Evolutionary conservation across 2,113 vertebrate species (phyloP).

Genomic region (Albula glossodonta): DNA sequence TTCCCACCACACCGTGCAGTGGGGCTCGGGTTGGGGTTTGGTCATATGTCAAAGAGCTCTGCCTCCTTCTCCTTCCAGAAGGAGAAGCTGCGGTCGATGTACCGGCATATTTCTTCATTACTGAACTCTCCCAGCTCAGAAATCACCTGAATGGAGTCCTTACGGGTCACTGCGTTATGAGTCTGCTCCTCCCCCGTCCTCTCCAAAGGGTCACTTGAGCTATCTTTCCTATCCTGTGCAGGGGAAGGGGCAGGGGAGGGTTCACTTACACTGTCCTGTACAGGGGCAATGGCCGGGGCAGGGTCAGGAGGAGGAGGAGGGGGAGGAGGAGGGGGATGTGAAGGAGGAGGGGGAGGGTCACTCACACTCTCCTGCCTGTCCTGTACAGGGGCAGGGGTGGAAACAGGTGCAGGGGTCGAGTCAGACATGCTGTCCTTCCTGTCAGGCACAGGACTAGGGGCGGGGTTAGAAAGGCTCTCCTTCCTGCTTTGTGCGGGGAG

Average conservation of each 20-base stretch:
- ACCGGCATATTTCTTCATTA: conserved; percentile 90
- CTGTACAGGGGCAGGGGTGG: conserved; percentile 23
- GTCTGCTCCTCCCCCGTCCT: conserved; percentile 34
- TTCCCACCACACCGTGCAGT: not conserved
- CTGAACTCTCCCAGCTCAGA: conserved; percentile 92
- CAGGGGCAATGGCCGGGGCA: not conserved
- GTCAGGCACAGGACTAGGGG: conserved; percentile 29
- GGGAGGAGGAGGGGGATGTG: not conserved
- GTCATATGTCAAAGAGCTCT: conserved; percentile 86
- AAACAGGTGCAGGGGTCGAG: not conserved
- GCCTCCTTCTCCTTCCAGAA: conserved; percentile 98
- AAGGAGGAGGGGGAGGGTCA: not conserved
- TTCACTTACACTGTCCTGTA: conserved; percentile 12
- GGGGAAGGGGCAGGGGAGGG: conserved; percentile 23
- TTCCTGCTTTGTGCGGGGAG: conserved; percentile 40
- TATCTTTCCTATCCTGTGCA: not conserved
- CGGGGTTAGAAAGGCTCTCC: conserved; percentile 13
- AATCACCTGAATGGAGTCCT: conserved; percentile 78
- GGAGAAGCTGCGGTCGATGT: conserved; percentile 95
- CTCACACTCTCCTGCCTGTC: not conserved
- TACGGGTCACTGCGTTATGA: conserved; percentile 40
- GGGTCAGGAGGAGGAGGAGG: not conserved
- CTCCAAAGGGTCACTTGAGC: not conserved
- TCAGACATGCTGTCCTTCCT: not conserved
- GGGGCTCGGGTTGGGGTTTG: not conserved